phyloP scores from a whole-genome alignment of 2,113 vertebrate genomes.

The Poecilia latipinna region DNA sequence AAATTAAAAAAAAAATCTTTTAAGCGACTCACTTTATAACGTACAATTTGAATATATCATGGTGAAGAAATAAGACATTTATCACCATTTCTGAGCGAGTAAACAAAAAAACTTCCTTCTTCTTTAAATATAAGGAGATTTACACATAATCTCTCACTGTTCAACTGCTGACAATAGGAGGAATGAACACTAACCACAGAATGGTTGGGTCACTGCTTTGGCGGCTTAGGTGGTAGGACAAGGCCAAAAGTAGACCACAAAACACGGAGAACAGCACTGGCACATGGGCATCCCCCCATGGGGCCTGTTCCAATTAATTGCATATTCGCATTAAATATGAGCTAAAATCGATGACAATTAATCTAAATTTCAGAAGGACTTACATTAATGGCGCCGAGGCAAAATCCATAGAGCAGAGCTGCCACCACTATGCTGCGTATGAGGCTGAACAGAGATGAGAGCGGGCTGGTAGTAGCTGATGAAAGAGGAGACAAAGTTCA shows the following conservation, averaged over 20 bases:
- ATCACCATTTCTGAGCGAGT: not conserved
- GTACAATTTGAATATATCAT: not conserved
- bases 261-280: conserved; percentile 92
- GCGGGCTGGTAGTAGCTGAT: conserved; percentile 88
- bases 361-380: conserved; percentile 36
- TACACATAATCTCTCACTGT: too few relatives aligned
- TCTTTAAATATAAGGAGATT: not conserved
- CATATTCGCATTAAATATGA: not conserved
- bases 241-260: conserved; percentile 88
- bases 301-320: conserved; percentile 65
- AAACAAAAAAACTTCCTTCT: not conserved
- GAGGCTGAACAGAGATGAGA: conserved; percentile 88
- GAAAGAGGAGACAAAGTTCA: conserved; percentile 21
- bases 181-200: conserved; percentile 82
- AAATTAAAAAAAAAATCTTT: too few relatives aligned
- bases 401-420: conserved; percentile 89
- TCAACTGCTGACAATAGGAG: not conserved
- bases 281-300: conserved; percentile 90
- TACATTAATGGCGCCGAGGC: conserved; percentile 89
- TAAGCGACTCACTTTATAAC: too few relatives aligned
- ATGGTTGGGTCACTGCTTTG: conserved; percentile 92
- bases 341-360: not conserved
- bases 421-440: conserved; percentile 86
- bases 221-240: conserved; percentile 91
- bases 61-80: not conserved